A percentile compares a stretch with the other conserved stretches of the same genome.
Evolutionary conservation across 2,797 vertebrate genomes (phyloP).

Genomic region (Sebastes diploproa): DNA sequence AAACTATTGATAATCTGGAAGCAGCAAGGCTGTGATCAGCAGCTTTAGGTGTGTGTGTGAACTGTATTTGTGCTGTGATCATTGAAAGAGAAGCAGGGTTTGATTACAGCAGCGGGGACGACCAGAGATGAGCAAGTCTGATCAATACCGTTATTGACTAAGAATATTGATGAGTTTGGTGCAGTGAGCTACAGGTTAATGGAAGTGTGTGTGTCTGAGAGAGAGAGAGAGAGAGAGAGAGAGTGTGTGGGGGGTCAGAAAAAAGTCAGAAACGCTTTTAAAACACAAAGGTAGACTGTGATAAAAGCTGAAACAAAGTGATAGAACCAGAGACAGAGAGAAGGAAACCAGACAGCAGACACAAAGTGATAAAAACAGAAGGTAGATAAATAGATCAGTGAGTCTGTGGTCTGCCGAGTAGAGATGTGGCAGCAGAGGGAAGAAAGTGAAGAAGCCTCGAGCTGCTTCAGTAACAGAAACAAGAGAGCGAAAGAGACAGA

Average conservation of each 20-base stretch:
- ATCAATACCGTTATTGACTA: conserved; percentile 39
- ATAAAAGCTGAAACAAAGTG: background rate
- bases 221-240: background rate
- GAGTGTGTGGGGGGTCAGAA: background rate
- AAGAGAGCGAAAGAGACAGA: background rate
- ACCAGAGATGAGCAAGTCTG: conserved; percentile 43
- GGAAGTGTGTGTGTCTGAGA: background rate
- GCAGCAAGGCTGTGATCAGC: conserved; percentile 52
- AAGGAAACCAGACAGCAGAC: conserved; percentile 8
- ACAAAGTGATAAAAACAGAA: conserved; percentile 6
- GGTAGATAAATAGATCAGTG: conserved; percentile 12
- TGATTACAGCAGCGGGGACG: conserved; percentile 43
- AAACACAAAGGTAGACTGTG: background rate
- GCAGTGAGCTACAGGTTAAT: conserved; percentile 47
- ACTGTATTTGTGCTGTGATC: conserved; percentile 18
- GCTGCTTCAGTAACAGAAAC: background rate
- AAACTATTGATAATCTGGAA: conserved; percentile 33
- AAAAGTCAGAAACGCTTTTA: background rate
- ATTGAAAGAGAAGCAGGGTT: conserved; percentile 42
- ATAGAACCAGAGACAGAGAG: background rate
- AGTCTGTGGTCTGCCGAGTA: background rate
- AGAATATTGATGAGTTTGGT: conserved; percentile 38
- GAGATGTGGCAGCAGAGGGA: background rate
- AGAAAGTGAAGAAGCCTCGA: background rate
- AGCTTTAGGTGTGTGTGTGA: conserved; percentile 36